Percentiles rank a stretch among this genome's conserved stretches.
These are phyloP conservation scores for Pelecanus crispus DNA, from an alignment of 2,113 vertebrate genomes.

Conservation along the genomic window DNA sequence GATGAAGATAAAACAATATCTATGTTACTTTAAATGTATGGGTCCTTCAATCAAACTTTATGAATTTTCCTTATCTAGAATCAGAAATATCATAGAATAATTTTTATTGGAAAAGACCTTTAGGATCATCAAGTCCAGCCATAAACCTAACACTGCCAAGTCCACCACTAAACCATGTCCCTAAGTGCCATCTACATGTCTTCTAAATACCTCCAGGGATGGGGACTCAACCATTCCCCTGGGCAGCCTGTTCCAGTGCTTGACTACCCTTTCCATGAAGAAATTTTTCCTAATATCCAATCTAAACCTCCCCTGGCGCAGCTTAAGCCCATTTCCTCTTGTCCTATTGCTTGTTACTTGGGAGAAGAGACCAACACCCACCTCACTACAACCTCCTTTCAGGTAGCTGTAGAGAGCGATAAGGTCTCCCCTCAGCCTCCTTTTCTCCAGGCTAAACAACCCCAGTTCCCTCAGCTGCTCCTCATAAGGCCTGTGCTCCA, in stretches of 20 bases:
- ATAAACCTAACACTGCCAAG: neutral
- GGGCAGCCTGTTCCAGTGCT: neutral
- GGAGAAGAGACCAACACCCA: fast-evolving
- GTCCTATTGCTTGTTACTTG: neutral
- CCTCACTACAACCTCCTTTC: neutral
- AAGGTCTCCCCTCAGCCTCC: neutral
- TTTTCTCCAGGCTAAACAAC: neutral
- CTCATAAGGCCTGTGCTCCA: neutral
- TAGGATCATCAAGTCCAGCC: neutral
- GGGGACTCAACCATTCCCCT: neutral
- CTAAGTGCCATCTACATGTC: neutral
- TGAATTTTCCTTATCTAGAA: neutral
- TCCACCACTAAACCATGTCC: neutral
- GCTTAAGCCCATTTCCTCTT: neutral
- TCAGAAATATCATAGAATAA: neutral
- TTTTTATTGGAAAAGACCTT: neutral
- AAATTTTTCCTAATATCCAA: neutral
- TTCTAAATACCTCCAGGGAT: neutral
- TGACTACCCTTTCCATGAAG: neutral
- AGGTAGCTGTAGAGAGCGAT: fast-evolving
- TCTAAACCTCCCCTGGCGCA: neutral
- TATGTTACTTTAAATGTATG: neutral
- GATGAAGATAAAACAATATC: neutral
- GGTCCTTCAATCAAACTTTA: neutral
- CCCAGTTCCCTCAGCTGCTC: neutral